Base-by-base conservation (phyloP, 2,797 vertebrate species). In the Gadopsis marmoratus region DNA sequence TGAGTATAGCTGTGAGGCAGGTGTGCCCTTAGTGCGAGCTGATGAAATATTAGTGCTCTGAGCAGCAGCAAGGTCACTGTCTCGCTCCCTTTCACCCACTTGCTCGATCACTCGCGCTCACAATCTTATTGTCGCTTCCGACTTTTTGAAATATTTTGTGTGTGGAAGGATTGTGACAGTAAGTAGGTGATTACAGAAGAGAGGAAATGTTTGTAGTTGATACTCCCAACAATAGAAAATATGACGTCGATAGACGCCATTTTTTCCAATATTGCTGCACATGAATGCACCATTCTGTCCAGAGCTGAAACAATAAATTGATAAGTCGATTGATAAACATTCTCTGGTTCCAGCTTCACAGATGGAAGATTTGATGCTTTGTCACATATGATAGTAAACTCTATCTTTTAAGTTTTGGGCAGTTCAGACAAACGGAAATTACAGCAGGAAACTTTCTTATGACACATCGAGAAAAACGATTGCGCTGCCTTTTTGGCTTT, bases 21-120 rank as follows among this genome's bases (percentile, higher is more conserved):
- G 90, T 92, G 91, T 84, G 82, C 84, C 83, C 83, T 71, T 5
- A 74, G 69, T 73, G 84, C 73, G 74, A 62, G 87, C 90, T 91
- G 90, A 91, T 91, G 90, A 92, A 92, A 93, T 89, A 82, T 81
- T 67, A 53, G 81, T 84, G 71, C 65, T 87, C 79, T 26, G 12
- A 78, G 85, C 62, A 62, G 84, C 79, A 50, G 62, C 89, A 88
- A 93, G 88, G 90, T 91, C 88, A 85, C 62, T 76, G 51, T 69
- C 64, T 17, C n/a, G 56, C 59, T 64, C 45, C 61, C 43, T 26
- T 61, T 78, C 64, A 64, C 73, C 59, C 71, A 45, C 43, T 56
- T 45, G 21, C 63, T 84, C 62, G 0, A 47, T 76, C 43, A 21
- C 21, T 85, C 62, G 39, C 58, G 8, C 35, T 35, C 7, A 35